Conservation (phyloP, 2,797 vertebrate genomes). For the Intellagama lesueurii region DNA sequence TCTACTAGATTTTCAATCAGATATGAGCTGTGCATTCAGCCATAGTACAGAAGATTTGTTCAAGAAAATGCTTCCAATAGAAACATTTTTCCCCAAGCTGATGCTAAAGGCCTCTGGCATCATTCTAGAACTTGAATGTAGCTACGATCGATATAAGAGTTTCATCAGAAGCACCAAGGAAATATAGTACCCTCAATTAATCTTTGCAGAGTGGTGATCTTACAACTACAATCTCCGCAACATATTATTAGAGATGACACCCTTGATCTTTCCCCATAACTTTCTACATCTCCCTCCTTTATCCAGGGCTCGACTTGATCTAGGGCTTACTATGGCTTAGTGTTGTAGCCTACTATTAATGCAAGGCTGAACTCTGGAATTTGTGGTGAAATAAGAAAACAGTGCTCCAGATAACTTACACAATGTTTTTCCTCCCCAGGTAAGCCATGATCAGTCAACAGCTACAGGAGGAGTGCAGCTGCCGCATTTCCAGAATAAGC, state of each 20-base stretch:
- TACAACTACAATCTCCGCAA: not conserved
- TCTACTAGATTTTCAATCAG: not conserved
- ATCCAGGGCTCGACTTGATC: not conserved
- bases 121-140: not conserved
- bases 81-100: not conserved
- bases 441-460: not conserved
- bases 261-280: not conserved
- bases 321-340: not conserved
- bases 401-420: not conserved
- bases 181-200: not conserved
- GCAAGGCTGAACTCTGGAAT: not conserved
- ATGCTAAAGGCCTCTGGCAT: not conserved
- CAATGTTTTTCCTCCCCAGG: not conserved
- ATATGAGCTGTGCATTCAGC: not conserved
- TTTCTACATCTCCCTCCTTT: not conserved
- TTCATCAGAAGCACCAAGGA: constrained; percentile 4
- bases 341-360: not conserved
- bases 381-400: not conserved
- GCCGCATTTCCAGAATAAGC: too few relatives aligned
- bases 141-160: not conserved
- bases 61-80: not conserved
- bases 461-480: not conserved
- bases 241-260: not conserved
- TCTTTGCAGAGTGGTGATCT: not conserved
- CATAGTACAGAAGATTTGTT: not conserved